These are phyloP conservation scores for Heliconius hortense DNA, from an alignment of 2,888 invertebrate species.

Conservation along the genomic window DNA sequence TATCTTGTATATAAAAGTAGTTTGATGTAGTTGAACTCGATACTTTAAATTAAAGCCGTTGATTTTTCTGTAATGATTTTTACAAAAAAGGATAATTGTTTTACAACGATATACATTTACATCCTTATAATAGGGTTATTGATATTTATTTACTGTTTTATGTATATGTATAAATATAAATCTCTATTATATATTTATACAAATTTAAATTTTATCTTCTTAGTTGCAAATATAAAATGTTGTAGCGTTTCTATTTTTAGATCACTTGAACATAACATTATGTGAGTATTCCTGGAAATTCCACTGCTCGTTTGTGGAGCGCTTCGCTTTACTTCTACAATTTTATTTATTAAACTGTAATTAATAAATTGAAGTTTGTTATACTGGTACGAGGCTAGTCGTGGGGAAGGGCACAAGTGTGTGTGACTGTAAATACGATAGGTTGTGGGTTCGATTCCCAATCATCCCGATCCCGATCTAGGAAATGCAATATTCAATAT, in stretches of 20 bases:
- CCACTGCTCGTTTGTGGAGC: neutral
- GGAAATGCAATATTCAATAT: no score
- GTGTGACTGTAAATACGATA: no score
- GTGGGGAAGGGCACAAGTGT: no score
- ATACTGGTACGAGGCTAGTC: no score
- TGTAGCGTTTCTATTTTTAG: conserved; percentile 18
- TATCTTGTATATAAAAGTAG: no score
- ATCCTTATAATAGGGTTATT: neutral
- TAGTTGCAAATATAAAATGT: neutral
- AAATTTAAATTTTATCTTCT: neutral
- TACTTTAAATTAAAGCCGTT: no score
- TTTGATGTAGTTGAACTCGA: no score
- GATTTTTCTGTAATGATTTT: no score
- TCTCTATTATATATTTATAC: neutral
- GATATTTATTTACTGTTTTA: neutral
- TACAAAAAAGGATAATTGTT: no score
- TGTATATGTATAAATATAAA: neutral
- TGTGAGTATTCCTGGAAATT: conserved; percentile 16
- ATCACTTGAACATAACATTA: conserved; percentile 27
- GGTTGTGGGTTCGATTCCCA: no score
- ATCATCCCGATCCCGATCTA: no score
- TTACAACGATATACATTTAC: no score
- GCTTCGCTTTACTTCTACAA: neutral
- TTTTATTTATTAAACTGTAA: neutral
- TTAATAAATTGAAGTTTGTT: neutral